Base-by-base conservation (phyloP, 2,113 vertebrate genomes). In the Oxyura jamaicensis region DNA sequence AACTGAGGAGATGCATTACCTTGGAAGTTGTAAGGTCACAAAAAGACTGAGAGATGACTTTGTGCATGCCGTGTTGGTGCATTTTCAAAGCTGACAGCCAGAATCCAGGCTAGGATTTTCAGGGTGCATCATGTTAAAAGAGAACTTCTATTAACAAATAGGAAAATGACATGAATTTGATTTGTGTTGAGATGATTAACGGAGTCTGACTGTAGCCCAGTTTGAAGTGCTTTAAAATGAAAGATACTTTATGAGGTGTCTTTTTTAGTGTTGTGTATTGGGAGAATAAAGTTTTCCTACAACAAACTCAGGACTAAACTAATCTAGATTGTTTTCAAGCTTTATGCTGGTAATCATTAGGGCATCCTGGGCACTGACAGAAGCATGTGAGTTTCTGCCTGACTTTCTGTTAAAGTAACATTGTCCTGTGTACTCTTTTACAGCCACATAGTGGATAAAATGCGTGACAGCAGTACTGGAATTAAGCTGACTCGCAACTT, bases 371-470 rank as follows among this genome's bases (percentile, higher is more conserved):
- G 22, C 52, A 53, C 77, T 42, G n/a, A 31, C n/a, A 83, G 82
- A 86, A 52, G 36, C 22, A 41, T 6, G 3, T 60, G 44, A 31
- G 25, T 44, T 88, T 91, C 80, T 77, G 52, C 44, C 78, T 73
- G 21, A 39, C 69, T 86, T 42, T 59, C 58, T 81, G 8, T 44
- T 55, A 36, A 60, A 15, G 23, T 85, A 31, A 83, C 3, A 1
- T 28, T 81, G 48, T 91, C 13, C 71, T 86, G 33, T 71, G 28
- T 75, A 87, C 48, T 93, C 10, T 8, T 68, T 28, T 79, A 46
- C 82, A 99, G 99, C 68, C 96, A 98, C 74, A 99, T 99, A 60
- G 96, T 99, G 97, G 98, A 99, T 91, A 98, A 98, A 91, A 99
- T 99, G 99, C 98, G 98, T 4, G 98, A 99, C 46, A 88, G 97